These are phyloP conservation scores for Synanthedon andrenaeformis DNA, from an alignment of 2,888 invertebrate genomes.

Conservation along the genomic window DNA sequence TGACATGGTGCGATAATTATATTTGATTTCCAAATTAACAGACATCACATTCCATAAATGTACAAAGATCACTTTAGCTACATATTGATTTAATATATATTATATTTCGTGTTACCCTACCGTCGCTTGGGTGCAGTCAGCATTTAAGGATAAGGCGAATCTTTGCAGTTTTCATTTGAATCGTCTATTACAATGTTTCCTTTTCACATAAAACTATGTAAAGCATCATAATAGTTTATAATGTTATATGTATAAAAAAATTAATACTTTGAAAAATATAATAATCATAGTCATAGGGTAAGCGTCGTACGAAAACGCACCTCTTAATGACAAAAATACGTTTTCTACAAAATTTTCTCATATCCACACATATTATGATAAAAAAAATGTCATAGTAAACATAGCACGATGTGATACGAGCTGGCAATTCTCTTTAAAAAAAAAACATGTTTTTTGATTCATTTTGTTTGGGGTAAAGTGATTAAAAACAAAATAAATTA, in stretches of 20 bases:
- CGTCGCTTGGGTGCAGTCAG: too few relatives aligned
- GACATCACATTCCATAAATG: conserved; percentile 62
- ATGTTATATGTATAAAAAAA: background rate
- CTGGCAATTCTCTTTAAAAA: too few relatives aligned
- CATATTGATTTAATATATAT: conserved; percentile 14
- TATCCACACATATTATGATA: conserved; percentile 25
- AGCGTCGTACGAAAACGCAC: conserved; percentile 5
- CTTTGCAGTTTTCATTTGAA: background rate
- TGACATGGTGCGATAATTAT: conserved; percentile 39
- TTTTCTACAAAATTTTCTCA: conserved; percentile 8
- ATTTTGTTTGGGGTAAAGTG: too few relatives aligned
- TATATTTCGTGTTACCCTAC: conserved; percentile 1
- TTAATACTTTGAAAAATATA: background rate
- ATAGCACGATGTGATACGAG: background rate
- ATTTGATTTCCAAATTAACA: conserved; percentile 29
- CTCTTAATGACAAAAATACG: conserved; percentile 6
- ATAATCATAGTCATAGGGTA: conserved; percentile 1
- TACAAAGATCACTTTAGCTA: conserved; percentile 33
- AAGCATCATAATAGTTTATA: background rate
- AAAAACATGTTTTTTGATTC: too few relatives aligned
- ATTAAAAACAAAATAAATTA: too few relatives aligned
- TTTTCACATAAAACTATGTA: background rate
- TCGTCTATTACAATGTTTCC: background rate
- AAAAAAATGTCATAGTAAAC: conserved; percentile 10
- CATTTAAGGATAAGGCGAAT: conserved; percentile 17